phyloP scores from a whole-genome alignment of 2,797 vertebrate genomes.

The Sandelia bainsii region DNA sequence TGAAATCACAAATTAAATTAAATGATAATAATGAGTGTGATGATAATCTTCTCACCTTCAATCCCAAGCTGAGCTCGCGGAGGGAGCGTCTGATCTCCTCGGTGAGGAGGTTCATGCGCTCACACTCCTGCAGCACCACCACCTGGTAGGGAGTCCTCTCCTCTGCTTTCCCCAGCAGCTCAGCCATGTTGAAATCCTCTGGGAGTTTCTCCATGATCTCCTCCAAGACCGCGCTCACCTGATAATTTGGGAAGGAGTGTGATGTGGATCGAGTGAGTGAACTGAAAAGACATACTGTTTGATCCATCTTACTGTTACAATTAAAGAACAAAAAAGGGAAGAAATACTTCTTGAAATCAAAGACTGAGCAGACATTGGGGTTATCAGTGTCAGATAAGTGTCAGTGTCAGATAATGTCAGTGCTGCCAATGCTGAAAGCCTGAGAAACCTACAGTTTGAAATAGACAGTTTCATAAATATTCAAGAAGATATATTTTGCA shows the following conservation, averaged over 20 bases:
- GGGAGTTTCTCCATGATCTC: constrained; percentile 91
- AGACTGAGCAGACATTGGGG: constrained; percentile 11
- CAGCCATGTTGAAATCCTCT: constrained; percentile 91
- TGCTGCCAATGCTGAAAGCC: constrained; percentile 40
- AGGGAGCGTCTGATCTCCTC: constrained; percentile 89
- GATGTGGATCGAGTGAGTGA: neutral
- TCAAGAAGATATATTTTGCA: constrained; percentile 72
- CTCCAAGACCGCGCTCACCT: constrained; percentile 90
- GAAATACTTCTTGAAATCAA: neutral
- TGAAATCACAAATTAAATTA: too few species aligned
- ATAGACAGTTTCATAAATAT: constrained; percentile 67
- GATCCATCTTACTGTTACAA: neutral
- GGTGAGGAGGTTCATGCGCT: constrained; percentile 92
- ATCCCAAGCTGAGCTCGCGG: constrained; percentile 87
- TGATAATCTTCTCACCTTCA: constrained; percentile 86
- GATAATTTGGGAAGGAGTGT: neutral
- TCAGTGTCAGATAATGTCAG: constrained; percentile 47
- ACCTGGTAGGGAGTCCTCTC: constrained; percentile 92
- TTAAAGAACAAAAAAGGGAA: constrained; percentile 1
- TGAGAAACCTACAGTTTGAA: constrained; percentile 62
- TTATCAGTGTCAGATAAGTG: constrained; percentile 44
- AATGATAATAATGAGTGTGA: too few species aligned
- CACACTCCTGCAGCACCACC: constrained; percentile 95
- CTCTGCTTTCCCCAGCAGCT: constrained; percentile 89
- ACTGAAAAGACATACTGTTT: neutral